Percentiles rank a stretch among this genome's conserved stretches.
phyloP scores from a whole-genome alignment of 2,113 vertebrate genomes.

The Hydropotes inermis region DNA sequence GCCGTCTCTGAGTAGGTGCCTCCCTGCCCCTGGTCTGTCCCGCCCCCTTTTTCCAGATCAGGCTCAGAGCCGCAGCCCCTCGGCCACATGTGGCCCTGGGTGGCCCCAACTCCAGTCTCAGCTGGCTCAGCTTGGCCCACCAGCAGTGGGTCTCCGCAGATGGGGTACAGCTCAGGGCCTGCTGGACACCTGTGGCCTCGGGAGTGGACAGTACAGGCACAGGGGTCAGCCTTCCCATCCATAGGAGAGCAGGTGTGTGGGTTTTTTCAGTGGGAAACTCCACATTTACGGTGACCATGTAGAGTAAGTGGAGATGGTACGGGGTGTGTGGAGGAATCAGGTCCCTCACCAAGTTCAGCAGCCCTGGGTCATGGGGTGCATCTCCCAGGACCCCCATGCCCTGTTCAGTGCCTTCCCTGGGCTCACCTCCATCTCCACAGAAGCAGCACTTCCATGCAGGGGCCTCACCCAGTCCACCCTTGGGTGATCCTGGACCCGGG shows the following conservation, averaged over 20 bases:
- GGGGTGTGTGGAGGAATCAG: fast-evolving
- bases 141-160: fast-evolving
- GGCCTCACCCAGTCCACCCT: not conserved
- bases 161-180: not conserved
- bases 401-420: not conserved
- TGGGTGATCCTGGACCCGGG: fast-evolving
- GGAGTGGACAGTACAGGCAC: fast-evolving
- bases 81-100: not conserved
- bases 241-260: fast-evolving
- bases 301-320: fast-evolving
- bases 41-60: fast-evolving
- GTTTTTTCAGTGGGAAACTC: fast-evolving
- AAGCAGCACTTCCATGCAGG: not conserved
- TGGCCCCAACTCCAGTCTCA: not conserved
- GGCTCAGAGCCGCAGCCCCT: not conserved
- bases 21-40: not conserved
- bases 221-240: too few relatives aligned
- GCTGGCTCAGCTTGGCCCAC: not conserved
- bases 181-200: not conserved
- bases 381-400: not conserved
- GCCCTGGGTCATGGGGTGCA: not conserved
- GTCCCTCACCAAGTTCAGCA: not conserved
- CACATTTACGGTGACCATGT: fast-evolving
- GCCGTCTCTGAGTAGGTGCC: slow-evolving; percentile 96
- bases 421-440: not conserved